Evolutionary conservation across 2,797 vertebrate species (phyloP).

Genomic region (Distichodus sexfasciatus): DNA sequence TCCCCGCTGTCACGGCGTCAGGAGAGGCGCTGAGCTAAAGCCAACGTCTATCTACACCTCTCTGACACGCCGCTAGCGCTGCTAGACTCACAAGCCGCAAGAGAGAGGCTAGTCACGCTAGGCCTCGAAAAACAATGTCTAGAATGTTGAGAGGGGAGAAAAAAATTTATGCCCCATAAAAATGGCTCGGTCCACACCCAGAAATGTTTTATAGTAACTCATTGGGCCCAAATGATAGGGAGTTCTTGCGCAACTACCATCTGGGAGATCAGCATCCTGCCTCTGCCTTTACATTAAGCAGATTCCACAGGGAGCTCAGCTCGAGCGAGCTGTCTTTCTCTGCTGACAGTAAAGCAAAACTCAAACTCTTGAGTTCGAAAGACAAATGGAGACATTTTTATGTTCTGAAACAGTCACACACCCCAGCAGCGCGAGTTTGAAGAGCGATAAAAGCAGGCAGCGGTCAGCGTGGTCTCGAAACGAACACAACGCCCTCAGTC

Average conservation of each 20-base stretch:
- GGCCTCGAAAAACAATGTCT: constrained; percentile 12
- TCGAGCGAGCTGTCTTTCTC: constrained; percentile 3
- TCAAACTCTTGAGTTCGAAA: too few species aligned
- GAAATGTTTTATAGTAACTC: constrained; percentile 36
- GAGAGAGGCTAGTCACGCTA: constrained; percentile 35
- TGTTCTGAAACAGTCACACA: too few species aligned
- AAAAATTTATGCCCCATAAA: constrained; percentile 45
- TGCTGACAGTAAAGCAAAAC: constrained; percentile 10
- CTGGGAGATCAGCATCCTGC: too few species aligned
- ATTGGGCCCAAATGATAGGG: not conserved
- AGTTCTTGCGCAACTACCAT: too few species aligned
- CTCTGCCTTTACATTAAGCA: not conserved
- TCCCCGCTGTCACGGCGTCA: constrained; percentile 22
- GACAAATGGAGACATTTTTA: not conserved
- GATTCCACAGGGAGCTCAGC: constrained; percentile 1
- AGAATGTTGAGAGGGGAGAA: constrained; percentile 24
- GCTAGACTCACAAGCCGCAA: constrained; percentile 9
- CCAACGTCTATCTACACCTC: constrained; percentile 20
- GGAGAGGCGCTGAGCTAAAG: constrained; percentile 40
- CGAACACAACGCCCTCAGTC: not conserved
- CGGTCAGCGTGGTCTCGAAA: not conserved
- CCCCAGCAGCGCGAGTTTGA: too few species aligned
- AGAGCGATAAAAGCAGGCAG: too few species aligned
- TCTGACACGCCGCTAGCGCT: not conserved
- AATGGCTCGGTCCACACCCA: constrained; percentile 43